phyloP scores from a whole-genome alignment of 2,797 vertebrate genomes.

The Leptodactylus fallax region DNA sequence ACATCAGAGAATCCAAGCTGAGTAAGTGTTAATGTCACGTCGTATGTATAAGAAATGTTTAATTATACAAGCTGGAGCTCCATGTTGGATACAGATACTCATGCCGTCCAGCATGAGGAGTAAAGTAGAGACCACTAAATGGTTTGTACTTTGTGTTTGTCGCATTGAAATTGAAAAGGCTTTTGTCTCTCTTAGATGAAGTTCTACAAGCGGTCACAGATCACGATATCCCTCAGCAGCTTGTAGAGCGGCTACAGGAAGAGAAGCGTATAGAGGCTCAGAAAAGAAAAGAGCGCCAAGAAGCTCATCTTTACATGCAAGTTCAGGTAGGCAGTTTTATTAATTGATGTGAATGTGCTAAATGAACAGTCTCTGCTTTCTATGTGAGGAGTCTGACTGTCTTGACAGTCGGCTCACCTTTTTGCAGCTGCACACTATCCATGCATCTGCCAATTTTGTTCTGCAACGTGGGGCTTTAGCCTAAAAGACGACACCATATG shows the following conservation, averaged over 20 bases:
- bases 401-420: no score
- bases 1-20: conserved; percentile 97
- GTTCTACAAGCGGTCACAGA: conserved; percentile 95
- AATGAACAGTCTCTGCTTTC: no score
- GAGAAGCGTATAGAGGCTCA: conserved; percentile 98
- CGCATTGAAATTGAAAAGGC: not conserved
- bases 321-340: conserved; percentile 79
- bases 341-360: no score
- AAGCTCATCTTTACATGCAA: conserved; percentile 99
- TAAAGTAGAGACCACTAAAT: no score
- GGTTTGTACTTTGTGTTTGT: not conserved
- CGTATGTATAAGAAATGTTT: not conserved
- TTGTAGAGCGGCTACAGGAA: conserved; percentile 96
- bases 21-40: conserved; percentile 77
- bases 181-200: conserved; percentile 80
- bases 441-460: no score
- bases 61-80: not conserved
- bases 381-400: no score
- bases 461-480: no score
- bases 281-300: conserved; percentile 97
- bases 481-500: no score
- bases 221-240: conserved; percentile 95
- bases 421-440: no score
- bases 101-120: not conserved
- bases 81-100: not conserved